Percentiles rank a stretch among this genome's conserved stretches.
Conservation (phyloP, 2,888 invertebrate species). For the Idaea dimidiata region DNA sequence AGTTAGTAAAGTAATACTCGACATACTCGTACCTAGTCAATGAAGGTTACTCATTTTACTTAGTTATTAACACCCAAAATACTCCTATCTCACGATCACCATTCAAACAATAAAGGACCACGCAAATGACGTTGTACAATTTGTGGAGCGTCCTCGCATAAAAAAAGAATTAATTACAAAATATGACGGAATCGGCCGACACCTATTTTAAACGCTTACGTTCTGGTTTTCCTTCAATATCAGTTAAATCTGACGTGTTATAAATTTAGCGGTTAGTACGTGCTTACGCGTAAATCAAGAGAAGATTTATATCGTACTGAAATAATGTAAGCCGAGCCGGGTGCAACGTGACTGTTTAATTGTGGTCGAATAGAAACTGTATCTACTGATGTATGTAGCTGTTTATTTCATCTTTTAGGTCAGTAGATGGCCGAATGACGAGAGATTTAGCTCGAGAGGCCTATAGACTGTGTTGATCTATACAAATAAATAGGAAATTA, state of each 20-base stretch:
- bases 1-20: too few species aligned
- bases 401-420: not conserved
- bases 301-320: slow-evolving; percentile 55
- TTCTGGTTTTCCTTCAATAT: slow-evolving; percentile 10
- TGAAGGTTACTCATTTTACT: too few species aligned
- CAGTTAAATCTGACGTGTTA: slow-evolving; percentile 49
- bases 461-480: too few species aligned
- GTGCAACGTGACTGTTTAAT: slow-evolving; percentile 44
- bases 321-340: slow-evolving; percentile 41
- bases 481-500: too few species aligned
- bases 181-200: not conserved
- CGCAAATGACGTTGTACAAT: not conserved
- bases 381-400: not conserved
- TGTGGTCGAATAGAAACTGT: slow-evolving; percentile 11
- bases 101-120: not conserved
- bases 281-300: slow-evolving; percentile 58
- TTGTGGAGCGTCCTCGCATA: not conserved
- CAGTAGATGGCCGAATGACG: not conserved
- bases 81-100: not conserved
- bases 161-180: not conserved
- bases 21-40: too few species aligned
- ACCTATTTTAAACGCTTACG: slow-evolving; percentile 1
- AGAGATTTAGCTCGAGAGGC: too few species aligned
- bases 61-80: not conserved
- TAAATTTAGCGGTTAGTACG: slow-evolving; percentile 54